These are phyloP conservation scores for Desmophyllum pertusum DNA, from an alignment of 92 coral and sea anemone species.

Conservation along the genomic window DNA sequence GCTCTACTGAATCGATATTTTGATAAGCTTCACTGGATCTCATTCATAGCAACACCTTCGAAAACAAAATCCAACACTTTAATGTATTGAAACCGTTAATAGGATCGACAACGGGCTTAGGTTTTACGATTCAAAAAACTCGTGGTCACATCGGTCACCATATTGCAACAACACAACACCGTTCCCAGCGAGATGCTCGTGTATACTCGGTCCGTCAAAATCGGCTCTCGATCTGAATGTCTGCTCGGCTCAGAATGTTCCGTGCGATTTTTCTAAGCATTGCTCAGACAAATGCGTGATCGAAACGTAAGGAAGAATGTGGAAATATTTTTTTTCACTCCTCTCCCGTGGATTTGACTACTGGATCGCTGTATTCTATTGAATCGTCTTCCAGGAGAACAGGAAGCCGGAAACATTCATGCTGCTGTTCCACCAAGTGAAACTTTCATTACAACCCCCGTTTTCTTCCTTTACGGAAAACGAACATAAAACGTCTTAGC, in stretches of 20 bases:
- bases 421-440: conserved; percentile 56
- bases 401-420: conserved; percentile 86
- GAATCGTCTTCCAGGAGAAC: conserved; percentile 38
- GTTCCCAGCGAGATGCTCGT: conserved; percentile 6
- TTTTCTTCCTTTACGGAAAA: conserved; percentile 7
- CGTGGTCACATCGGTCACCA: conserved; percentile 21
- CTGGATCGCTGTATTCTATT: conserved; percentile 33
- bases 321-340: conserved; percentile 18
- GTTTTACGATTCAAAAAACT: conserved; percentile 11
- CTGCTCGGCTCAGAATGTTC: conserved; percentile 9
- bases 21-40: conserved; percentile 37
- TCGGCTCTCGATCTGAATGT: neutral
- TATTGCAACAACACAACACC: conserved; percentile 21
- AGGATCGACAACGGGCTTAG: conserved; percentile 36
- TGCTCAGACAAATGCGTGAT: conserved; percentile 3
- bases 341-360: conserved; percentile 48
- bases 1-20: conserved; percentile 20
- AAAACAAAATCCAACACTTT: conserved; percentile 50
- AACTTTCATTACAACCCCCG: neutral
- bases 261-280: neutral
- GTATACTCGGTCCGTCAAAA: neutral
- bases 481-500: neutral
- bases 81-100: conserved; percentile 39
- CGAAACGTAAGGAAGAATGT: neutral
- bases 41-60: conserved; percentile 27